Evolutionary conservation across 1,140 invertebrate species (phyloP), one percentile per base, ranked within the genome.

Genomic region (Ylistrum balloti): DNA sequence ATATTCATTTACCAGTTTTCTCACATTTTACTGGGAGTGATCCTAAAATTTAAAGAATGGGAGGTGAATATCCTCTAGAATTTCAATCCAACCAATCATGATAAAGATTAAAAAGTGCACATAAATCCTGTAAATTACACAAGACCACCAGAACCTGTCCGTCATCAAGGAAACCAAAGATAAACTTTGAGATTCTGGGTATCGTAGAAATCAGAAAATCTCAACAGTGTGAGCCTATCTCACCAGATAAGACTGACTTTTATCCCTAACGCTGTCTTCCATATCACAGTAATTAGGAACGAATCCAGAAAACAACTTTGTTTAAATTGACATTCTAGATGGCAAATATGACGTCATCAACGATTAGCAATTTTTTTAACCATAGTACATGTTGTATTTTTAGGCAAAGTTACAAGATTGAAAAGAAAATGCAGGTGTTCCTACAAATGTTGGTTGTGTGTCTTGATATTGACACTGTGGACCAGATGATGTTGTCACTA

Each of bases 71-170:
- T 74, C 56, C 5, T 74, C 56, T 74, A 74, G 56, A 74, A 74
- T 74, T 74, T 74, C 56, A 74, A 74, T 74, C 56, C 15, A 28
- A 28, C 56, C 56, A 28, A 74, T 74, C n/a, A 28, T 74, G 56
- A 74, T 74, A 74, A 74, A 74, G 28, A 74, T 74, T 74, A 2
- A n/a, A 11, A 28, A 74, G 56, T 74, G 56, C 56, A 74, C 56
- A 74, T 74, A 74, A 74, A 74, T 74, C 56, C 56, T 1, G 56
- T n/a, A 74, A 74, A 74, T 74, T 74, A 74, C 56, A 74, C 56
- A 74, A 74, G 56, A 74, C 56, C 56, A 74, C n/a, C 22, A 74
- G 56, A 74, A 74, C 17, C n/a, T n/a, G 56, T 74, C 56, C 13
- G 56, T 74, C 56, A 74, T 74, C 56, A 74, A 45, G 41, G 10